A percentile compares a stretch with the other conserved stretches of the same genome.
Conservation (phyloP, 2,888 invertebrate genomes). For the Pandemis heparana region DNA sequence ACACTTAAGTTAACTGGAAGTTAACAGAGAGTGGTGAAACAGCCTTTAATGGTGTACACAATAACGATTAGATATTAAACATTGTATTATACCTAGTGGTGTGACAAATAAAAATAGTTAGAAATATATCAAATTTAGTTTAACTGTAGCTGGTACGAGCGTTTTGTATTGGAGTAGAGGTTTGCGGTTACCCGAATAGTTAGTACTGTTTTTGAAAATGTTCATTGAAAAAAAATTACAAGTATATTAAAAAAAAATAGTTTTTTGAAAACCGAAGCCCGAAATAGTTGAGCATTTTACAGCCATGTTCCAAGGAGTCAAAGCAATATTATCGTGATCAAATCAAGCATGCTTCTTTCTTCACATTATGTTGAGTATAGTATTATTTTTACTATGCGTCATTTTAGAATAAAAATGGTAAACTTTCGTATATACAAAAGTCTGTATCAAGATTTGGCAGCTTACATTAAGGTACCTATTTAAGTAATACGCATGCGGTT, state of each 20-base stretch:
- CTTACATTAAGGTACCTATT: background rate
- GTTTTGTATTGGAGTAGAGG: constrained; percentile 26
- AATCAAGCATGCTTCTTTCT: background rate
- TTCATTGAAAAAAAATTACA: background rate
- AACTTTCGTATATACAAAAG: background rate
- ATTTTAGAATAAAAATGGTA: no score
- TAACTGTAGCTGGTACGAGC: constrained; percentile 24
- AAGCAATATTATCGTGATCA: background rate
- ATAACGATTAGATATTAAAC: background rate
- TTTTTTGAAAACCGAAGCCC: no score
- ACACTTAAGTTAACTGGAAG: no score
- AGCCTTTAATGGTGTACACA: background rate
- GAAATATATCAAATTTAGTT: constrained; percentile 44
- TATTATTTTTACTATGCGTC: no score
- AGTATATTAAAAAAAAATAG: no score
- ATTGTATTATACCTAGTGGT: constrained; percentile 25
- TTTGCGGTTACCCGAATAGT: constrained; percentile 19
- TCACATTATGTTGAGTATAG: no score
- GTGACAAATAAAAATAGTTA: constrained; percentile 48
- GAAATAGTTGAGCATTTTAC: no score
- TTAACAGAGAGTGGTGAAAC: no score
- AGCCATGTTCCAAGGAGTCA: no score
- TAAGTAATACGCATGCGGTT: background rate
- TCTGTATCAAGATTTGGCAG: background rate
- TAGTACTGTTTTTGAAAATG: constrained; percentile 16